Percentiles rank a stretch among this genome's conserved stretches.
Evolutionary conservation across 2,888 invertebrate genomes (phyloP).

Genomic region (Lamellibrachia satsuma): DNA sequence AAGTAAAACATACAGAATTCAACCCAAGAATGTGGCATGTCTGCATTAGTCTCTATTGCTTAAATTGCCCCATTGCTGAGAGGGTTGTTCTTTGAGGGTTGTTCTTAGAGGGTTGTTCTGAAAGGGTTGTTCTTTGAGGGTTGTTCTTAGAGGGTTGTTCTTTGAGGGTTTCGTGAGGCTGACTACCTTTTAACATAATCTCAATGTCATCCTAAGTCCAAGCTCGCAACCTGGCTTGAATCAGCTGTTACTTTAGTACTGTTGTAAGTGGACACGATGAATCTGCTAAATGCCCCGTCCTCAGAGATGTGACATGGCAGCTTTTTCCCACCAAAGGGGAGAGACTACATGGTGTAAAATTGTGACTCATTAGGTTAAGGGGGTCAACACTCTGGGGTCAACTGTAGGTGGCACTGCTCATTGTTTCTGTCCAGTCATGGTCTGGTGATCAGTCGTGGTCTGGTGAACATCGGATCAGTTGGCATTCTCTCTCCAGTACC

Average conservation of each 20-base stretch:
- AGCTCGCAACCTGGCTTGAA: not conserved
- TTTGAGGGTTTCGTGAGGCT: not conserved
- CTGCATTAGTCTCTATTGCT: no score
- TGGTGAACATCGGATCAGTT: not conserved
- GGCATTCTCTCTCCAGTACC: not conserved
- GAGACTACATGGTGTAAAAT: not conserved
- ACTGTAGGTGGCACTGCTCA: no score
- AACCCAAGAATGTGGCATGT: no score
- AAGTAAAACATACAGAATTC: no score
- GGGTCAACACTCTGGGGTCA: not conserved
- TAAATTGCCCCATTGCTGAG: no score
- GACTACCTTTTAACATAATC: not conserved
- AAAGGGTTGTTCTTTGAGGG: no score
- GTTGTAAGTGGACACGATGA: not conserved
- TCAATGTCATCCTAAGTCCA: not conserved
- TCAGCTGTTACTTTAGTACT: not conserved
- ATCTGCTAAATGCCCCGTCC: not conserved
- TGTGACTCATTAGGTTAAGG: not conserved
- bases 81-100: not conserved
- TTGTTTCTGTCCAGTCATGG: not conserved
- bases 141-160: no score
- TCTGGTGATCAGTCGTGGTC: constrained; percentile 7
- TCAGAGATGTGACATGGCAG: no score
- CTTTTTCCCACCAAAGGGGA: not conserved
- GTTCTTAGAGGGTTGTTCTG: no score